These are phyloP conservation scores for Ricordea florida DNA, from an alignment of 92 coral and sea anemone genomes.

Conservation along the genomic window DNA sequence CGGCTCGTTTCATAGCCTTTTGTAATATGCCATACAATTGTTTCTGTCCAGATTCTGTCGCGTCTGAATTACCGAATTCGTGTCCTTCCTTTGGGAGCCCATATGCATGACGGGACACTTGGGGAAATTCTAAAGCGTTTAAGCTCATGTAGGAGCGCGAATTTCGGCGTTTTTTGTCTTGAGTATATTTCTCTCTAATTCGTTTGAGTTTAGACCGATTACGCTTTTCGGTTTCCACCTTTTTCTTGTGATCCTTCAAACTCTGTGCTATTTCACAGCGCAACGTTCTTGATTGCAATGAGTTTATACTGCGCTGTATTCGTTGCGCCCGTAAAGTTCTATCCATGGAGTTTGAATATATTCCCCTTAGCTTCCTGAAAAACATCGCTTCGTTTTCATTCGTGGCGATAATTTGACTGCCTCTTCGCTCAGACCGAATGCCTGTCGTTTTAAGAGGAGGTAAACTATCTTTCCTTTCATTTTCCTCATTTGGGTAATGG, in stretches of 20 bases:
- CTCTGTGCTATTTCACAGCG: slow-evolving; percentile 77
- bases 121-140: slow-evolving; percentile 80
- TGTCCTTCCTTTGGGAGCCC: slow-evolving; percentile 95
- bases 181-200: slow-evolving; percentile 68
- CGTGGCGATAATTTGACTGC: slow-evolving; percentile 57
- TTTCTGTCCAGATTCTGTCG: slow-evolving; percentile 50
- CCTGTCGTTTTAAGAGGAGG: neutral
- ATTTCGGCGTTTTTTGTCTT: slow-evolving; percentile 74
- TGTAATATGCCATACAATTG: slow-evolving; percentile 70
- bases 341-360: slow-evolving; percentile 83
- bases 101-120: slow-evolving; percentile 83
- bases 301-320: slow-evolving; percentile 57
- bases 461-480: neutral
- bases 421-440: slow-evolving; percentile 26
- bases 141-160: slow-evolving; percentile 67
- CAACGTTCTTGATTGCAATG: slow-evolving; percentile 70
- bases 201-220: slow-evolving; percentile 84
- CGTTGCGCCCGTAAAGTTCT: slow-evolving; percentile 62
- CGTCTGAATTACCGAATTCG: slow-evolving; percentile 62
- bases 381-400: slow-evolving; percentile 85
- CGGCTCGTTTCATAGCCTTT: slow-evolving; percentile 71
- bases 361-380: slow-evolving; percentile 68
- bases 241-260: slow-evolving; percentile 68
- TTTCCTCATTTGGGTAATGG: no score
- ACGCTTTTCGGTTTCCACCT: slow-evolving; percentile 70